Percentiles rank a stretch among this genome's conserved stretches.
phyloP scores from a whole-genome alignment of 2,797 vertebrate genomes.

The Danio aesculapii region DNA sequence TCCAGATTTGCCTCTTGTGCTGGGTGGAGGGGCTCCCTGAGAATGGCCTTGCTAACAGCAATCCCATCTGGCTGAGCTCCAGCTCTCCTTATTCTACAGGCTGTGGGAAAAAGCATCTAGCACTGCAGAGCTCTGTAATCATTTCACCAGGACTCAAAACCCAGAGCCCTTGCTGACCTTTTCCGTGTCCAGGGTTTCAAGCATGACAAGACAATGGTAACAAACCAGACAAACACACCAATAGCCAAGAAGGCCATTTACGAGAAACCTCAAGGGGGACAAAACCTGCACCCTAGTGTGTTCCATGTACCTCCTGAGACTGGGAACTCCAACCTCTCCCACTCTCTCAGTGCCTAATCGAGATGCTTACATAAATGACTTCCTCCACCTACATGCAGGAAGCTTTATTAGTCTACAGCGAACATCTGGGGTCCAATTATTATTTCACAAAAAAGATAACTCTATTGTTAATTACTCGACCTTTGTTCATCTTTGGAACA shows the following conservation, averaged over 20 bases:
- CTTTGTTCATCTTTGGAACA: no score
- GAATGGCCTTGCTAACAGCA: conserved; percentile 62
- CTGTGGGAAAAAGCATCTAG: conserved; percentile 69
- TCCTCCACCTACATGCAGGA: conserved; percentile 18
- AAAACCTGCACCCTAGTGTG: conserved; percentile 33
- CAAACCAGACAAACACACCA: conserved; percentile 37
- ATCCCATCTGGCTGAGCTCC: conserved; percentile 65
- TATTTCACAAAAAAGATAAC: no score
- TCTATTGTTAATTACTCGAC: no score
- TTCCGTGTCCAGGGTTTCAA: conserved; percentile 59
- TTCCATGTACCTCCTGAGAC: conserved; percentile 21
- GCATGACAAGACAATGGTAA: conserved; percentile 54
- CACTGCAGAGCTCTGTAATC: conserved; percentile 55
- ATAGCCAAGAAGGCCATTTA: conserved; percentile 42
- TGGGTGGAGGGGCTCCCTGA: conserved; percentile 59
- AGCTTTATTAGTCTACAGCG: not conserved
- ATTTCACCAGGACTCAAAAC: conserved; percentile 62
- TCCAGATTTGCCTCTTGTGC: conserved; percentile 38
- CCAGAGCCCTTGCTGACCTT: conserved; percentile 54
- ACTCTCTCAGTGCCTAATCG: conserved; percentile 30
- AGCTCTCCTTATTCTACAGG: conserved; percentile 60
- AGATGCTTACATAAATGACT: conserved; percentile 14
- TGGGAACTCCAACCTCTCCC: conserved; percentile 31
- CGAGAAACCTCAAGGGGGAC: conserved; percentile 8
- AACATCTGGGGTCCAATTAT: not conserved